Evolutionary conservation across 2,888 invertebrate genomes (phyloP).

Genomic region (Drosophila falleni): DNA sequence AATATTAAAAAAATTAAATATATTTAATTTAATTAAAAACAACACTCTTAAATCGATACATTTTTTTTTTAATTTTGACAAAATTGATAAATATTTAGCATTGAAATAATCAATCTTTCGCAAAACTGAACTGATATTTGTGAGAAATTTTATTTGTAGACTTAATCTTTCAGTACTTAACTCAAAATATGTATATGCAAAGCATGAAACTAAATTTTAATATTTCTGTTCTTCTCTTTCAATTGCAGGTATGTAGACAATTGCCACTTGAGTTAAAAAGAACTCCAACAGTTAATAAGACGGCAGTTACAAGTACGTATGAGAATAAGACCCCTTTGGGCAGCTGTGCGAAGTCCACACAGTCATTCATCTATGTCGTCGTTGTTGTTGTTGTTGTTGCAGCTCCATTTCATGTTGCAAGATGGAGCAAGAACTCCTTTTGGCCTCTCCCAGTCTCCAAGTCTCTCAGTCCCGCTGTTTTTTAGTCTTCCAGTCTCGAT

Average conservation of each 20-base stretch:
- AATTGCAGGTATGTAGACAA: slow-evolving; percentile 50
- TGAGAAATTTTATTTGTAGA: background rate
- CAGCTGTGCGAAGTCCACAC: slow-evolving; percentile 16
- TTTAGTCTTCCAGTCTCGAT: slow-evolving; percentile 11
- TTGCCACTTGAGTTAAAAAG: slow-evolving; percentile 3
- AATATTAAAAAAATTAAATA: too few relatives aligned
- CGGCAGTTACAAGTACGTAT: slow-evolving; percentile 23
- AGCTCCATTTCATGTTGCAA: slow-evolving; percentile 35
- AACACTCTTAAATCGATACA: too few relatives aligned
- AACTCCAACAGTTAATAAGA: slow-evolving; percentile 3
- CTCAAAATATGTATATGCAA: background rate
- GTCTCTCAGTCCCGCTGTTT: slow-evolving; percentile 14
- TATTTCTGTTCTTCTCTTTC: slow-evolving; percentile 15
- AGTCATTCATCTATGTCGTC: slow-evolving; percentile 54
- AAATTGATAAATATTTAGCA: too few relatives aligned
- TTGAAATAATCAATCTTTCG: too few relatives aligned
- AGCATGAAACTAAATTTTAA: background rate
- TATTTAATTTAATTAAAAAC: too few relatives aligned
- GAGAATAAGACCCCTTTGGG: slow-evolving; percentile 3
- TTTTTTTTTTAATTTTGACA: too few relatives aligned
- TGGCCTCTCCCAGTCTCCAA: slow-evolving; percentile 9
- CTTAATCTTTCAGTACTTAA: background rate
- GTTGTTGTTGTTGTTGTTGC: slow-evolving; percentile 16
- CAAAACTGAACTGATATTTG: too few relatives aligned
- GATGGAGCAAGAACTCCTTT: slow-evolving; percentile 24